Base-by-base conservation (phyloP, 2,888 invertebrate genomes). In the Drosophila subsilvestris region DNA sequence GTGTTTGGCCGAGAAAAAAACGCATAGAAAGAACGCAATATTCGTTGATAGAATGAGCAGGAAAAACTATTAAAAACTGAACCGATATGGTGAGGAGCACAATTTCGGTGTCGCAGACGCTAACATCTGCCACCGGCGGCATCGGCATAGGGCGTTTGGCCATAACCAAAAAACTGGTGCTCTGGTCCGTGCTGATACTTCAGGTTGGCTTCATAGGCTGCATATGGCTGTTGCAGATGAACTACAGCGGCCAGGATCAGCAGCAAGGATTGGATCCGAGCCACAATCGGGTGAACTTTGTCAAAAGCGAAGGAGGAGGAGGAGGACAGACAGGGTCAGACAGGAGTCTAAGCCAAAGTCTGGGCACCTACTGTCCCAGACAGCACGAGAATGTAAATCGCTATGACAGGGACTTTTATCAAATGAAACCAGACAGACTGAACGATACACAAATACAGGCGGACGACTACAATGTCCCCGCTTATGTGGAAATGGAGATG, bases 171-270 rank as follows among this genome's bases (percentile, higher is more conserved):
- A 88, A 87, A 78, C 75, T 91, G 54, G 76, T 92, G 42, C 77
- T 92, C 45, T 91, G 91, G 90, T 77, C 86, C 43, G 79, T 92
- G 42, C 78, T 92, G 25, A 62, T 91, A 17, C 76, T 91, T 18
- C 91, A 92, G 74, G 70, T 91, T 65, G 85, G 90, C 10, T 87
- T 92, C 29, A 90, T 92, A 63, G 81, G 85, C 47, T 89, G 90
- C 71, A 88, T 91, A 54, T 91, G 91, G 91, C 61, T 91, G 50
- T 70, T 91, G 29, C 91, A 91, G 61, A 78, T 80, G 67, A 84
- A 76, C 32, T 69, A 75, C 69, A 75, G 60, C 53, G 63, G 56
- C 14, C 76, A 71, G 45, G 61, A 63, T n/a, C 53, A 74, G 12
- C 74, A 42, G 25, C 69, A 66, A 17, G 22, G 45, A 45, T 3